Evolutionary conservation across 2,888 invertebrate genomes (phyloP), one percentile per base, ranked within the genome.

Genomic region (Agrochola lota): DNA sequence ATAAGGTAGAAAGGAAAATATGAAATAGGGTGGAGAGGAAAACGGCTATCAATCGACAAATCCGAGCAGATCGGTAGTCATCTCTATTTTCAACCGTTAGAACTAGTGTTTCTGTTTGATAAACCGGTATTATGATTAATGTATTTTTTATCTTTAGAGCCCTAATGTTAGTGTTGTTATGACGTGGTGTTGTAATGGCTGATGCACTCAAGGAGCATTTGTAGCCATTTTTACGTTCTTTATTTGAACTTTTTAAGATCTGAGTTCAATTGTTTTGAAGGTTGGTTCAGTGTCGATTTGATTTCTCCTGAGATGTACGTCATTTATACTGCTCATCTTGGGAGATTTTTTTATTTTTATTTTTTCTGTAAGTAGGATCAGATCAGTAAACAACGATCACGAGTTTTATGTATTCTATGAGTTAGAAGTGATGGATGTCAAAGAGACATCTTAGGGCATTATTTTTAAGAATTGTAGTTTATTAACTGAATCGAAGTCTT

Each of bases 91-190:
- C n/a, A 1, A 62, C 49, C 30, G 60, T 62, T 74, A 67, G 55
- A 74, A 71, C 70, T 72, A 70, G 43, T 71, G 62, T 83, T 72
- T 77, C 62, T 46, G 64, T 80, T 81, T 78, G 81, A 83, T 83
- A 82, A 77, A 78, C 78, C 43, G 63, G 62, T 83, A 84, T 84
- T 88, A 81, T 83, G 85, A 87, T 83, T 89, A 85, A 89, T 87
- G 88, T 76, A 78, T 81, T 70, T 89, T 89, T 87, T 89, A 89
- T 89, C 87, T 86, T 59, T 55, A 73, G 72, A 81, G 77, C 68
- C 49, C 69, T 89, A 87, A 85, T 87, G 84, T 87, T 83, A 71
- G 71, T 83, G 77, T 75, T 79, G 60, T 74, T 81, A 74, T 88
- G 86, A 86, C 84, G 85, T 74, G 76, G 75, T 49, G 43, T 70